Base-by-base conservation (phyloP, 1,140 invertebrate genomes). In the Drosophila littoralis region DNA sequence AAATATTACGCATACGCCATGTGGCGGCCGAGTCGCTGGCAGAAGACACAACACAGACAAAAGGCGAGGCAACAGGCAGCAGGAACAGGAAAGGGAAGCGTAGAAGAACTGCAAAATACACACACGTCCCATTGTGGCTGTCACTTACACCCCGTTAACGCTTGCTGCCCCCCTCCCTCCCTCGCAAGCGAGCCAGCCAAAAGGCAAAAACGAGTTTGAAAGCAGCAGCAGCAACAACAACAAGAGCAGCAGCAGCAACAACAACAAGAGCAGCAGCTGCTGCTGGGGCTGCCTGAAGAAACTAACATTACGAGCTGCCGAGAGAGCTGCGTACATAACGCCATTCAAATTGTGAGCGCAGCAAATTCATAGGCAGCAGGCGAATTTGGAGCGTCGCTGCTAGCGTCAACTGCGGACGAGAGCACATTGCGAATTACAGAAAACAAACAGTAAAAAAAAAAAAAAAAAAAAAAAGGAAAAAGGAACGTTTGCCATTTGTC, bases 1-100 rank as follows among this genome's bases (percentile, higher is more conserved):
- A 48, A 28, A 57, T 4, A 80, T 88, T 66, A 63, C 75, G 70
- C 52, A 85, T 85, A 78, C 83, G 83, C 67, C 75, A 40, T 68
- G 79, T 76, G 43, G 63, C 13, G 40, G n/a, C 6, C n/a, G 13
- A 42, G 3, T 13, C n/a, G 1, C 40, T 42, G 40, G 6, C n/a
- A 42, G 1, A 13, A 6, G n/a, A 42, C 7, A n/a, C n/a, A 42
- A n/a, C 10, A 10, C 6, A 1, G n/a, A 17, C 2, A 13, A 3
- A 9, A 8, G 9, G 7, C 6, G 8, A 12, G 28, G 42, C 36
- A 55, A 67, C 28, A 63, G 17, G 28, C 8, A 10, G 10, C 38
- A 42, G 38, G 33, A 15, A 35, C 42, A 46, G 38, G 42, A 48
- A 54, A 36, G 33, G 13, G 40, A 42, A 42, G 40, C 40, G 51